Evolutionary conservation across 1,140 invertebrate genomes (phyloP).

Genomic region (Helicoverpa zea): DNA sequence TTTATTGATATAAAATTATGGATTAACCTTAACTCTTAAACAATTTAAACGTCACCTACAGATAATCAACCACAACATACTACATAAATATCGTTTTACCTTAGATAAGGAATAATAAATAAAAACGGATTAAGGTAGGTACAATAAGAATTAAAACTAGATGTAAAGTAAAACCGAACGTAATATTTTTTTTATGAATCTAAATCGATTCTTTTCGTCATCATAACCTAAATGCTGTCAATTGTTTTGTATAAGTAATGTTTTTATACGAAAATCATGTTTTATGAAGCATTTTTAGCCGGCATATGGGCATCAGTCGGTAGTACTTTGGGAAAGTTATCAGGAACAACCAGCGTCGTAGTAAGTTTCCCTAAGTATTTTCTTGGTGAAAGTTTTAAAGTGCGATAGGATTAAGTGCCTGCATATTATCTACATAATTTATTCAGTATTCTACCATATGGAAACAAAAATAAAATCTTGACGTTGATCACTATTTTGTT

Average conservation of each 20-base stretch:
- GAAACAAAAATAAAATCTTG: background rate
- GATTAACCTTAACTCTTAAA: no score
- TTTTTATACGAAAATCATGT: conserved; percentile 59
- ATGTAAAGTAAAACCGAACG: conserved; percentile 2
- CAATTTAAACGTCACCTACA: no score
- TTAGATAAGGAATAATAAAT: no score
- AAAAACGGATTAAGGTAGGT: no score
- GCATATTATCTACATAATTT: background rate
- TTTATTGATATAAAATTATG: no score
- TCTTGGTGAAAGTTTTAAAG: conserved; percentile 5
- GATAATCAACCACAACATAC: no score
- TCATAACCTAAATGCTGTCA: conserved; percentile 41
- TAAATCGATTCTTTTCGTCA: conserved; percentile 27
- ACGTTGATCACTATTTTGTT: background rate
- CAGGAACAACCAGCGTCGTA: conserved; percentile 69
- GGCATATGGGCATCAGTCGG: conserved; percentile 81
- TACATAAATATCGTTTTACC: no score
- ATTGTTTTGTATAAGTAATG: conserved; percentile 26
- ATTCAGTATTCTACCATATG: background rate
- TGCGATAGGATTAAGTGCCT: conserved; percentile 5
- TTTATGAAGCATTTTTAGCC: conserved; percentile 77
- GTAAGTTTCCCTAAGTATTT: conserved; percentile 62
- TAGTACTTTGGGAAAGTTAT: conserved; percentile 81
- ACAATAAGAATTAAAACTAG: no score
- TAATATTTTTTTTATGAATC: conserved; percentile 24